Evolutionary conservation across 2,797 vertebrate species (phyloP).

Genomic region (Schizopygopsis pylzovi): DNA sequence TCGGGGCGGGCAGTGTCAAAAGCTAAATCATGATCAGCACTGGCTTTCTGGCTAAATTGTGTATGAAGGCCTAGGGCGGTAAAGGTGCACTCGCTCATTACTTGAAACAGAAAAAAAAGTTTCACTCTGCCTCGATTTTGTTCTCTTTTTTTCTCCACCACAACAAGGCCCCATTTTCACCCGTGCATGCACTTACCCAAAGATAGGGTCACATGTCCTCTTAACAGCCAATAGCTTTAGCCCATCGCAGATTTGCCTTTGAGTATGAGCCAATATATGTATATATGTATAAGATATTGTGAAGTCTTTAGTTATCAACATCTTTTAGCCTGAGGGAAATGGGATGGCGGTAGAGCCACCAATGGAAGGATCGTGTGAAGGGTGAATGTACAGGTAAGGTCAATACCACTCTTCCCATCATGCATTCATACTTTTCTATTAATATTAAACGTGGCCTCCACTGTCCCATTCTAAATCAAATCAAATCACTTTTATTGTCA

Average conservation of each 20-base stretch:
- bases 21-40: slow-evolving; percentile 99
- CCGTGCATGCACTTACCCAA: slow-evolving; percentile 63
- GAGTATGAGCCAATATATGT: slow-evolving; percentile 56
- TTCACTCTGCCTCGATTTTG: slow-evolving; percentile 60
- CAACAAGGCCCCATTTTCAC: slow-evolving; percentile 78
- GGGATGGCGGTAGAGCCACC: slow-evolving; percentile 22
- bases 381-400: slow-evolving; percentile 55
- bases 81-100: slow-evolving; percentile 99
- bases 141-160: slow-evolving; percentile 58
- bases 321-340: slow-evolving; percentile 39
- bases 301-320: slow-evolving; percentile 49
- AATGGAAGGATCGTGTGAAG: slow-evolving; percentile 27
- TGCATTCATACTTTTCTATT: slow-evolving; percentile 55
- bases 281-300: slow-evolving; percentile 51
- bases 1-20: slow-evolving; percentile 98
- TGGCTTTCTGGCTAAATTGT: slow-evolving; percentile 99
- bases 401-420: slow-evolving; percentile 43
- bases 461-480: slow-evolving; percentile 28
- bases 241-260: slow-evolving; percentile 49
- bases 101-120: slow-evolving; percentile 93
- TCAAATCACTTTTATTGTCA: no score
- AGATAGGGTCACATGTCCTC: slow-evolving; percentile 63
- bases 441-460: slow-evolving; percentile 49
- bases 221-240: slow-evolving; percentile 52
- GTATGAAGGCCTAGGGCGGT: slow-evolving; percentile 97